Evolutionary conservation across 2,113 vertebrate species (phyloP), one percentile per base, ranked within the genome.

Genomic region (Ptychochromis oligacanthus): DNA sequence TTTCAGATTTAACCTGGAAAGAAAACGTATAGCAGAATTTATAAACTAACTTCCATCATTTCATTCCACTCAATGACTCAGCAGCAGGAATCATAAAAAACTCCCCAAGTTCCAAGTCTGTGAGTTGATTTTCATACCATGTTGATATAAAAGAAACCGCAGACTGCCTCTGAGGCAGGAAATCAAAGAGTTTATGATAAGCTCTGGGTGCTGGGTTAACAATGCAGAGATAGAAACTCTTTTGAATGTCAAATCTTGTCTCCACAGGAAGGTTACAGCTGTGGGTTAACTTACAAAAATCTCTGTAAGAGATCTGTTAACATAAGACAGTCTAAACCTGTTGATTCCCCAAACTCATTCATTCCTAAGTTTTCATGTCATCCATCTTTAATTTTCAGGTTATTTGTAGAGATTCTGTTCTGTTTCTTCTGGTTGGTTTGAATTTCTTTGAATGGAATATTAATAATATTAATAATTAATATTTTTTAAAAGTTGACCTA

Each of bases 121-220:
- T 24, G 0, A 34, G 70, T 9, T 78, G 34, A 85, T 74, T 88
- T 84, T 80, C 79, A 83, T 75, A 80, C 31, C 56, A 40, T 74
- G 36, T 58, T 40, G 40, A 81, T 85, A 84, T 82, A 28, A 76
- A 40, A 58, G 38, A 67, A 64, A 55, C 65, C 74, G 15, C 76
- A 70, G 14, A 22, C 60, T 75, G 46, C 6, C 34, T 26, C 28
- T n/a, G 54, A 38, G 55, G 12, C 31, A 13, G 55, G 28, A 77
- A 88, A 88, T 85, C 67, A 59, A 22, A 77, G 28, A 14, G 11
- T 75, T 70, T 65, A 56, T n/a, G 22, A 17, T 40, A 6, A 20
- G 54, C 18, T 58, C 20, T 72, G 36, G 18, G 61, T 65, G 22
- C 34, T 43, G 28, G 65, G 60, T 82, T 8, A 64, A 72, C 28